Percentiles rank a stretch among this genome's conserved stretches.
Evolutionary conservation across 1,140 invertebrate species (phyloP).

Genomic region (Scaptomyza hsui): DNA sequence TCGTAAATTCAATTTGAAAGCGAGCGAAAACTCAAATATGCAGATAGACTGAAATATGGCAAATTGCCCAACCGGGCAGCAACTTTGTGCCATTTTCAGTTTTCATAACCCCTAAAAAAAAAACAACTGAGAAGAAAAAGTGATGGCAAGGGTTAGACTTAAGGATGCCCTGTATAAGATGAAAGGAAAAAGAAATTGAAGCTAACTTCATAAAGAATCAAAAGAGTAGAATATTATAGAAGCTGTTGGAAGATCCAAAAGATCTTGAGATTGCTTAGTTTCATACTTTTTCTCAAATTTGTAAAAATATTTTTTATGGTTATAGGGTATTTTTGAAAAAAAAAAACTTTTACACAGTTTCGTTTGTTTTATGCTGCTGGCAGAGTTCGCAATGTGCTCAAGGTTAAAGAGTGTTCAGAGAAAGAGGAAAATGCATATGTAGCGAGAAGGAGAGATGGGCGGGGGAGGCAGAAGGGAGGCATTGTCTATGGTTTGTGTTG

Average conservation of each 20-base stretch:
- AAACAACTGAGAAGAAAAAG: background rate
- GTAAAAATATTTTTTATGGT: too few species aligned
- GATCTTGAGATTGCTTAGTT: too few species aligned
- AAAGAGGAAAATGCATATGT: constrained; percentile 13
- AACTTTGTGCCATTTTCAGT: constrained; percentile 53
- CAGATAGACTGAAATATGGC: constrained; percentile 40
- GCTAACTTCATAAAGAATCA: too few species aligned
- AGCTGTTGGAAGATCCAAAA: too few species aligned
- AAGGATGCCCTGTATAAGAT: constrained; percentile 45
- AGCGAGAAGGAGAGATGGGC: background rate
- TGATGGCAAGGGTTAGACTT: background rate
- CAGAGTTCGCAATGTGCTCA: constrained; percentile 61
- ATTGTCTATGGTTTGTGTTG: constrained; percentile 13
- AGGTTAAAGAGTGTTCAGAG: constrained; percentile 29
- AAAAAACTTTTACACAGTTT: constrained; percentile 58
- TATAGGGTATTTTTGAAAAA: constrained; percentile 18
- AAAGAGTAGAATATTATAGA: too few species aligned
- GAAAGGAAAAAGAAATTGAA: background rate
- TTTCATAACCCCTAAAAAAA: constrained; percentile 17
- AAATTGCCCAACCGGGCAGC: constrained; percentile 27
- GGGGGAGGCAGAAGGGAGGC: background rate
- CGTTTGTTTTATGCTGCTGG: constrained; percentile 71
- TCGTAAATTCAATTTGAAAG: constrained; percentile 76
- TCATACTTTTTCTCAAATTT: too few species aligned
- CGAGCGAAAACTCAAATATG: constrained; percentile 18